Conservation (phyloP, 1,140 invertebrate species). For the Drosophila bocqueti region DNA sequence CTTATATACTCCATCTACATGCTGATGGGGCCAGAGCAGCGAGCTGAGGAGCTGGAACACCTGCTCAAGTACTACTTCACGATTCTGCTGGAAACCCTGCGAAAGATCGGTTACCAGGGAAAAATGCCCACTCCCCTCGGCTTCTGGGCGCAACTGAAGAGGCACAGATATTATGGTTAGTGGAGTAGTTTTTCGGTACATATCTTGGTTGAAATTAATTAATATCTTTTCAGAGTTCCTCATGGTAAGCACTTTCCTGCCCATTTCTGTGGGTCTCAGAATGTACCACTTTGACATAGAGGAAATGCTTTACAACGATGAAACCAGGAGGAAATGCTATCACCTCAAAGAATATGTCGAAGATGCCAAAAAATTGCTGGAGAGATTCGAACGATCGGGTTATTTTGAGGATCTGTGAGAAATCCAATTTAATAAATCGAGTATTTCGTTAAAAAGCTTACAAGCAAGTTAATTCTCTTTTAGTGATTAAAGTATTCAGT, state of each 20-base stretch:
- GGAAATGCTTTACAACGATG: constrained; percentile 21
- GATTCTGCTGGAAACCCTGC: constrained; percentile 43
- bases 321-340: constrained; percentile 32
- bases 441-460: background rate
- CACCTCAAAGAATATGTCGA: constrained; percentile 14
- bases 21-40: constrained; percentile 53
- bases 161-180: constrained; percentile 47
- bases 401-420: constrained; percentile 47
- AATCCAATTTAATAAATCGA: background rate
- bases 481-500: background rate
- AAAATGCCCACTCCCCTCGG: constrained; percentile 34
- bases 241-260: constrained; percentile 36
- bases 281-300: background rate
- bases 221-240: constrained; percentile 45
- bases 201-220: background rate
- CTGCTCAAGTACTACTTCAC: constrained; percentile 60
- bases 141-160: constrained; percentile 40
- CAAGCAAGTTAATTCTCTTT: too few relatives aligned
- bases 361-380: constrained; percentile 44
- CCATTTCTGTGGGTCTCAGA: constrained; percentile 12
- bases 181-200: too few relatives aligned
- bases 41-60: constrained; percentile 30
- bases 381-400: constrained; percentile 48
- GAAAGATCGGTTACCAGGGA: constrained; percentile 57
- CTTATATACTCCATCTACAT: constrained; percentile 61